Conservation (phyloP, 1,140 invertebrate genomes). For the Drosophila bifasciata region DNA sequence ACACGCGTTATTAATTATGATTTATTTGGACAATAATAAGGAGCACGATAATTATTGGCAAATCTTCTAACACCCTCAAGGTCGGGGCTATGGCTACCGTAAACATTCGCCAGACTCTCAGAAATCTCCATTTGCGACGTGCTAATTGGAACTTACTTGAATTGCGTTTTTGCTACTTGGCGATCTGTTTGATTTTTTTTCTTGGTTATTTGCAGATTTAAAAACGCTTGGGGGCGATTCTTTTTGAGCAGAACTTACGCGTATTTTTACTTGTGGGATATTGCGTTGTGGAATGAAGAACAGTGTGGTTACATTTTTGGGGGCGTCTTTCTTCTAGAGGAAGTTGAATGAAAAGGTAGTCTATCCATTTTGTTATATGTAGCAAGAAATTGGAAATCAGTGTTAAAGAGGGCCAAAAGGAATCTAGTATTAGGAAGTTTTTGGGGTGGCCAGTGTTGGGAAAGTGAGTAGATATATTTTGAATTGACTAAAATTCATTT, state of each 20-base stretch:
- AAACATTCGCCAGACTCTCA: slow-evolving; percentile 13
- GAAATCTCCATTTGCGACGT: slow-evolving; percentile 40
- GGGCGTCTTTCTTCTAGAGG: too few species aligned
- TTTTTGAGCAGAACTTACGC: slow-evolving; percentile 10
- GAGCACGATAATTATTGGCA: slow-evolving; percentile 38
- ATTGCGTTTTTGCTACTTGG: neutral
- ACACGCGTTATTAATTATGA: slow-evolving; percentile 40
- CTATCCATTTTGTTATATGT: too few species aligned
- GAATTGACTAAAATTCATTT: too few species aligned
- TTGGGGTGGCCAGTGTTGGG: too few species aligned
- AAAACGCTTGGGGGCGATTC: slow-evolving; percentile 28
- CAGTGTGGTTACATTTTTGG: too few species aligned
- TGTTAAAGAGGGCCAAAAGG: too few species aligned
- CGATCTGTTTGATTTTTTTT: slow-evolving; percentile 18
- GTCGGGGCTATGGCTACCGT: slow-evolving; percentile 14
- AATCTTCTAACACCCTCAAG: slow-evolving; percentile 21
- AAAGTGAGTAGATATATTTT: too few species aligned
- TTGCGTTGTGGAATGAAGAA: slow-evolving; percentile 19
- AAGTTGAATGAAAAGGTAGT: too few species aligned
- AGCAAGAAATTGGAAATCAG: too few species aligned
- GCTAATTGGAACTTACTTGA: slow-evolving; percentile 34
- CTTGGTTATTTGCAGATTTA: slow-evolving; percentile 34
- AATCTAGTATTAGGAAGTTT: too few species aligned
- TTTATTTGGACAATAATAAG: slow-evolving; percentile 47
- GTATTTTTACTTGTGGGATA: slow-evolving; percentile 1